Evolutionary conservation across 2,113 vertebrate species (phyloP).

Genomic region (Ploceus nigricollis): DNA sequence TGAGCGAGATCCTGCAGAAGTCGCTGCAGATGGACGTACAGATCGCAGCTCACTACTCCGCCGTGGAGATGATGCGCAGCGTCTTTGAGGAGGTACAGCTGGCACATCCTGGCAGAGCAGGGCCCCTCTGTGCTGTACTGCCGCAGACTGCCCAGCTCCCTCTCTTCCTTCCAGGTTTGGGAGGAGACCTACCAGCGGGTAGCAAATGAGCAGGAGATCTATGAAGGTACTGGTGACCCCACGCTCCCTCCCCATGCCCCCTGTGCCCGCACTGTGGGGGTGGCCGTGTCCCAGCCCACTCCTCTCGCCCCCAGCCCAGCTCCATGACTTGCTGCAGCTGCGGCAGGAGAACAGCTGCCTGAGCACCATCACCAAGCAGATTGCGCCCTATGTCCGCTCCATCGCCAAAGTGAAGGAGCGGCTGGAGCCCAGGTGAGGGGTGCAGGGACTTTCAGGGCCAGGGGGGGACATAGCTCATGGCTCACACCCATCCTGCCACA

Average conservation of each 20-base stretch:
- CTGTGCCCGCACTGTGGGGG: rapidly evolving
- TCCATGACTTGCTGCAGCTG: slow-evolving; percentile 88
- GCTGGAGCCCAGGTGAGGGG: slow-evolving; percentile 87
- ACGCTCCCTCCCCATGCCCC: rapidly evolving
- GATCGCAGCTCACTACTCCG: slow-evolving; percentile 79
- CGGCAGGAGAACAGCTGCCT: slow-evolving; percentile 90
- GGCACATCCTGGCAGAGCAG: rapidly evolving
- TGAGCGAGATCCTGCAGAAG: slow-evolving; percentile 84
- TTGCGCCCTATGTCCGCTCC: slow-evolving; percentile 87
- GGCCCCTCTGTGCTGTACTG: rapidly evolving
- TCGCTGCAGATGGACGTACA: slow-evolving; percentile 84
- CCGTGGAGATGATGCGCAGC: slow-evolving; percentile 82
- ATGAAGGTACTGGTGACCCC: slow-evolving; percentile 78
- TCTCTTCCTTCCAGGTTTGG: slow-evolving; percentile 80
- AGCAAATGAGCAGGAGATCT: slow-evolving; percentile 91
- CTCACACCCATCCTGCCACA: neutral
- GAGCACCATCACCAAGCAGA: slow-evolving; percentile 88
- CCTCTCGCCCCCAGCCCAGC: slow-evolving; percentile 80
- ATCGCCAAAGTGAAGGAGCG: slow-evolving; percentile 93
- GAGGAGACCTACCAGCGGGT: slow-evolving; percentile 90
- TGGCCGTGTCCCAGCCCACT: neutral
- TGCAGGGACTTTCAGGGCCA: rapidly evolving
- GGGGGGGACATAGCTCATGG: rapidly evolving
- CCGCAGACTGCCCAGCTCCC: rapidly evolving
- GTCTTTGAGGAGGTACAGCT: slow-evolving; percentile 85